Evolutionary conservation across 2,888 invertebrate species (phyloP).

Genomic region (Deilephila elpenor): DNA sequence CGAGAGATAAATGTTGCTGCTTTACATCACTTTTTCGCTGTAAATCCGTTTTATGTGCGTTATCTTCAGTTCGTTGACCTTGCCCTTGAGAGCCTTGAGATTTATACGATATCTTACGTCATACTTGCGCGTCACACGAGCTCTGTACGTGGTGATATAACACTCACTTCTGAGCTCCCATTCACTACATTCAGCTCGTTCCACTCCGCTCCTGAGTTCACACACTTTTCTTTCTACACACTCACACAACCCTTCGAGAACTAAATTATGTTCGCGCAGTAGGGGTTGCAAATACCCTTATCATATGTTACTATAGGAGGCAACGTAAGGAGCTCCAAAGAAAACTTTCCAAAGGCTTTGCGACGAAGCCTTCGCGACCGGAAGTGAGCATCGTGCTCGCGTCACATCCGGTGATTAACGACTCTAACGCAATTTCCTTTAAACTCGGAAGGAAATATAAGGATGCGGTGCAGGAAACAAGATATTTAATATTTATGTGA

Average conservation of each 20-base stretch:
- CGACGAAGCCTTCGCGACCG: slow-evolving; percentile 41
- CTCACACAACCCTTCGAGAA: neutral
- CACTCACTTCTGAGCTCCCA: neutral
- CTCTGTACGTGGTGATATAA: neutral
- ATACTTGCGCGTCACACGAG: neutral
- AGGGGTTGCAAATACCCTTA: neutral
- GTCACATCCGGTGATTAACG: slow-evolving; percentile 76
- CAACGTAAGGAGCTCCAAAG: slow-evolving; percentile 29
- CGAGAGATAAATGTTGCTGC: slow-evolving; percentile 1
- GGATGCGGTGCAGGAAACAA: slow-evolving; percentile 44
- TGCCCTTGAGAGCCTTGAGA: neutral
- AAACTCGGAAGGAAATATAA: slow-evolving; percentile 66
- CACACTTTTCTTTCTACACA: neutral
- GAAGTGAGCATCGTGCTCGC: slow-evolving; percentile 57
- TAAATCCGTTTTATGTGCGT: neutral
- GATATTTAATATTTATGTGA: neutral
- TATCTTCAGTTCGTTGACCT: neutral
- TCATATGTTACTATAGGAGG: slow-evolving; percentile 17
- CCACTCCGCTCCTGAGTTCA: neutral
- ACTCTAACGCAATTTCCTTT: slow-evolving; percentile 72
- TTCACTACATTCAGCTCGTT: neutral
- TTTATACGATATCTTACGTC: neutral
- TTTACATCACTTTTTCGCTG: neutral
- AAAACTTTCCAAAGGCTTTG: slow-evolving; percentile 32
- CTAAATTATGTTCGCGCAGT: neutral